These are phyloP conservation scores for Mactromeris polynyma DNA, from an alignment of 2,888 invertebrate genomes.

Conservation along the genomic window DNA sequence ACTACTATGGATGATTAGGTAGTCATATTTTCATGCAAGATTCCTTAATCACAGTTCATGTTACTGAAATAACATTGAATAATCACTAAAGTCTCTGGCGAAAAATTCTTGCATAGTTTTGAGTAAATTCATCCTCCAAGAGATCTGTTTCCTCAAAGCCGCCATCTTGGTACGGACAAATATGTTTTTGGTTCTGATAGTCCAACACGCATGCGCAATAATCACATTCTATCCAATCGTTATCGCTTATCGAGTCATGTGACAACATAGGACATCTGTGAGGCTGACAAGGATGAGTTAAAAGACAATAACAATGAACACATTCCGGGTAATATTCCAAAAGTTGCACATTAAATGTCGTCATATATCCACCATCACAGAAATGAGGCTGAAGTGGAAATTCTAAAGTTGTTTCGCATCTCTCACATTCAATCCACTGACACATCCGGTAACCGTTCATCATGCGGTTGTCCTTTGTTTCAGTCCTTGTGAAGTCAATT, in stretches of 20 bases:
- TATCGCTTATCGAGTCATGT: background rate
- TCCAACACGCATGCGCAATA: constrained; percentile 39
- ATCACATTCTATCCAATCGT: constrained; percentile 41
- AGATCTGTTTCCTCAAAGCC: background rate
- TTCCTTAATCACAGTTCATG: no score
- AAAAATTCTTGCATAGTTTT: background rate
- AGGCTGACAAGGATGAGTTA: constrained; percentile 36
- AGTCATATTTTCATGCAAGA: no score
- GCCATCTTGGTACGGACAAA: constrained; percentile 27
- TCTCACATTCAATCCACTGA: constrained; percentile 31
- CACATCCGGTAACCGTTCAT: background rate
- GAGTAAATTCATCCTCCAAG: background rate
- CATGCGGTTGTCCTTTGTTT: background rate
- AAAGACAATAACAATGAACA: constrained; percentile 41
- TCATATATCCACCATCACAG: constrained; percentile 26
- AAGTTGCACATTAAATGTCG: constrained; percentile 19
- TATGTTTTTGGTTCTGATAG: constrained; percentile 30
- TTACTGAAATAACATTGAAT: no score
- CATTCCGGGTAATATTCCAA: constrained; percentile 43
- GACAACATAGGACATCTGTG: constrained; percentile 50
- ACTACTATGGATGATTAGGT: no score
- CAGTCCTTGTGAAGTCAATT: constrained; percentile 21
- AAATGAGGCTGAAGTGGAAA: constrained; percentile 46
- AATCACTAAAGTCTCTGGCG: constrained; percentile 13
- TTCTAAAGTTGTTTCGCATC: constrained; percentile 29